Conservation (phyloP, 2,888 invertebrate species). For the Diloba caeruleocephala region DNA sequence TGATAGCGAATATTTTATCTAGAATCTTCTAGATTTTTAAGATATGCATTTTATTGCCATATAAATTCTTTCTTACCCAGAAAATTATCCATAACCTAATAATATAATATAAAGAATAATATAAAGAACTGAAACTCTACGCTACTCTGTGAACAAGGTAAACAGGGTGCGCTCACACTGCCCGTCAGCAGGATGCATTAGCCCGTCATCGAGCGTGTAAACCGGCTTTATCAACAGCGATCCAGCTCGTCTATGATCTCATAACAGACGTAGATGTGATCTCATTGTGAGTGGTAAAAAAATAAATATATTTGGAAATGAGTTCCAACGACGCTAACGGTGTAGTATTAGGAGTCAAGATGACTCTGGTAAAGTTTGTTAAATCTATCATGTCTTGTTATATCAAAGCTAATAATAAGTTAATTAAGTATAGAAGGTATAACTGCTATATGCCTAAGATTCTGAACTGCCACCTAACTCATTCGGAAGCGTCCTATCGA, state of each 20-base stretch:
- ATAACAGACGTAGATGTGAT: slow-evolving; percentile 43
- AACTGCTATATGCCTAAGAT: no score
- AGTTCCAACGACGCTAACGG: slow-evolving; percentile 14
- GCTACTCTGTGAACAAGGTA: slow-evolving; percentile 57
- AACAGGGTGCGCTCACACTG: slow-evolving; percentile 61
- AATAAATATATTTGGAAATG: slow-evolving; percentile 28
- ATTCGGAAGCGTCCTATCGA: no score
- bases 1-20: no score
- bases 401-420: no score
- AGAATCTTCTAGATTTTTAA: no score
- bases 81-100: no score
- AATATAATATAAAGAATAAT: background rate
- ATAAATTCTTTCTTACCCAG: no score
- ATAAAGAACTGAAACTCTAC: slow-evolving; percentile 3
- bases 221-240: slow-evolving; percentile 44
- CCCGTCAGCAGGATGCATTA: slow-evolving; percentile 68
- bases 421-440: no score
- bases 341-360: background rate
- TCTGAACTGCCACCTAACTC: no score
- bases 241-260: slow-evolving; percentile 46
- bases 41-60: no score
- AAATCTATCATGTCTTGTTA: background rate
- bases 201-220: slow-evolving; percentile 61
- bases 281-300: slow-evolving; percentile 47
- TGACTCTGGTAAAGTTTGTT: background rate